Evolutionary conservation across 2,113 vertebrate species (phyloP), one percentile per base, ranked within the genome.

Genomic region (Oxyruncus cristatus): DNA sequence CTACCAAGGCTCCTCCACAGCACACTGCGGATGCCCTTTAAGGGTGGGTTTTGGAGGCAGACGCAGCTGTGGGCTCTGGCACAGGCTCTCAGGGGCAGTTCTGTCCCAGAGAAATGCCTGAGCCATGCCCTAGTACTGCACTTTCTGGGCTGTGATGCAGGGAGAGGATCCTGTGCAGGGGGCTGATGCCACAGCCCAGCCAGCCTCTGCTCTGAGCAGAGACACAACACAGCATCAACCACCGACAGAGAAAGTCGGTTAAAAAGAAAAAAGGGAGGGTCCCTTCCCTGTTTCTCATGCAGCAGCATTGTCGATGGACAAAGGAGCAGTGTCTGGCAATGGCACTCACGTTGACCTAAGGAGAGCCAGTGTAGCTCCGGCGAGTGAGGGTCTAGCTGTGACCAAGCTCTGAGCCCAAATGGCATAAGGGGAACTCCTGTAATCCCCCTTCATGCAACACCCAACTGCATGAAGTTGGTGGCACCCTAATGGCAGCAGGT

Each of bases 41-140:
- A 2, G 17, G 22, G 22, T 10, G 7, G 26, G 7, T 70, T 74
- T 50, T 0, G 0, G 55, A 50, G 22, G 14, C 44, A 63, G 63
- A 24, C 11, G 28, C 1, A 10, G 33, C 41, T 14, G 7, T 5
- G 3, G 3, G 17, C 28, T 59, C 18, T 1, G 3, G 30, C 8
- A 7, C 1, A 2, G 56, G 12, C 15, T 47, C 6, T 0, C 28
- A 50, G 22, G 7, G 14, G 10, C 49, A 81, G 8, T 19, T 37
- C 13, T 49, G 12, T n/a, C 10, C 9, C 33, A 7, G 23, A 22
- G 16, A n/a, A 73, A 37, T 7, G 6, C 27, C 28, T 2, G 0
- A 16, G 12, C 2, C 0, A 2, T 8, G 23, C 35, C 44, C 28
- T 11, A 0, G 33, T 0, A 0, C 30, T 28, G 41, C 33, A 44